Conservation (phyloP, 2,113 vertebrate genomes). For the Bombycilla garrulus region DNA sequence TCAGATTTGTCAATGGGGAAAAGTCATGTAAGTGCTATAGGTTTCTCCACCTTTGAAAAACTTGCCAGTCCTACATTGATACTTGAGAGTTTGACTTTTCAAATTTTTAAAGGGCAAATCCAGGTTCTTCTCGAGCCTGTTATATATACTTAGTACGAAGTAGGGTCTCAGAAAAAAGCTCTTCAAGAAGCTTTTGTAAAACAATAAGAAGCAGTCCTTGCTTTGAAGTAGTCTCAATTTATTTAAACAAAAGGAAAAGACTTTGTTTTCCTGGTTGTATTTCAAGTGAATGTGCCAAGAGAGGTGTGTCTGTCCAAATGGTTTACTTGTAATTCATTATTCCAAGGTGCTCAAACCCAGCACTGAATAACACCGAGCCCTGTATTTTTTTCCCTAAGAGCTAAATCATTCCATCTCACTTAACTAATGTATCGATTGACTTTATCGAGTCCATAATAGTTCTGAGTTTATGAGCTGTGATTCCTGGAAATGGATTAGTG, state of each 20-base stretch:
- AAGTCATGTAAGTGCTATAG: not conserved
- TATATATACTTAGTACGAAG: not conserved
- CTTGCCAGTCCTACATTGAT: not conserved
- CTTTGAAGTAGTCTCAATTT: not conserved
- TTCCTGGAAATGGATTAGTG: slow-evolving; percentile 51
- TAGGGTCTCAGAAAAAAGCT: not conserved
- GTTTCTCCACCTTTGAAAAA: not conserved
- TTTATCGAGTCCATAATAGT: slow-evolving; percentile 42
- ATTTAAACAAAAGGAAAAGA: not conserved
- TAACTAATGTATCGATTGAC: slow-evolving; percentile 53
- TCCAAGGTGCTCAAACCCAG: not conserved
- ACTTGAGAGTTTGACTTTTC: not conserved
- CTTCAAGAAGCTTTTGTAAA: not conserved
- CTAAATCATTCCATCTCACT: slow-evolving; percentile 57
- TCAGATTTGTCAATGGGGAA: not conserved
- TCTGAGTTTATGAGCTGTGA: slow-evolving; percentile 55
- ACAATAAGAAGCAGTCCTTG: not conserved
- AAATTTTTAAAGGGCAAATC: not conserved
- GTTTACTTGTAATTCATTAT: not conserved
- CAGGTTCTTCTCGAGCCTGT: not conserved
- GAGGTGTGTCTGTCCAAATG: not conserved
- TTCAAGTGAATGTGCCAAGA: not conserved
- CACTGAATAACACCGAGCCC: not conserved
- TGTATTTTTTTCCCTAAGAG: not conserved
- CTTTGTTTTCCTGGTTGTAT: not conserved